Conservation (phyloP, 2,888 invertebrate genomes). For the Scaeva pyrastri region DNA sequence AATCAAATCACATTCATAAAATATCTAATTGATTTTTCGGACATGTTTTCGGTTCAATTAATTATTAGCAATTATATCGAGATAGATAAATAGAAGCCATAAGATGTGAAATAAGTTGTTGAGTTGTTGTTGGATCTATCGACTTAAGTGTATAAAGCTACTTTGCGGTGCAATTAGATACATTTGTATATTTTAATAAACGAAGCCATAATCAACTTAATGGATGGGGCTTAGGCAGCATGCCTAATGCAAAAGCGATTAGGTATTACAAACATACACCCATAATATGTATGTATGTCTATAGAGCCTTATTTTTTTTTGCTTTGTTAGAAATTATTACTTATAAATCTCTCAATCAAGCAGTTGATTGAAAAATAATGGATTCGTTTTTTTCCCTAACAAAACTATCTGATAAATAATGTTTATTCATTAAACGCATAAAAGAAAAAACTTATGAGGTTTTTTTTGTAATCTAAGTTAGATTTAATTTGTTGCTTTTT, state of each 20-base stretch:
- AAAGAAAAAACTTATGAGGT: too few relatives aligned
- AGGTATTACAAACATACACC: too few relatives aligned
- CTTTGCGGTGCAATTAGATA: background rate
- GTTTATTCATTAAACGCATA: too few relatives aligned
- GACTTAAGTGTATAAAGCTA: too few relatives aligned
- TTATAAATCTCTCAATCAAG: background rate
- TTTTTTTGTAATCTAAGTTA: too few relatives aligned
- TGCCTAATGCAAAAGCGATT: background rate
- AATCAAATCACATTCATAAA: background rate
- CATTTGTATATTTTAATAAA: background rate
- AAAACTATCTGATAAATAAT: background rate
- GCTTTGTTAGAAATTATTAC: background rate
- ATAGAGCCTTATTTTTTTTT: background rate
- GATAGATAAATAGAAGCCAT: background rate
- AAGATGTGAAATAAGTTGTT: too few relatives aligned
- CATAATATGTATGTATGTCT: too few relatives aligned
- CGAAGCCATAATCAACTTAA: background rate
- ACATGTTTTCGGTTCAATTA: slow-evolving; percentile 14
- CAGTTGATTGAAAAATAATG: slow-evolving; percentile 29
- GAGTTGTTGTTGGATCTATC: background rate
- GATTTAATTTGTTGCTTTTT: too few relatives aligned
- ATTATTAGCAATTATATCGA: slow-evolving; percentile 10
- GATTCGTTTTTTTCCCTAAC: background rate
- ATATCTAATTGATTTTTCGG: slow-evolving; percentile 6
- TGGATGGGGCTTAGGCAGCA: slow-evolving; percentile 23